Conservation (phyloP, 1,140 invertebrate genomes). For the Lucilia cuprina region DNA sequence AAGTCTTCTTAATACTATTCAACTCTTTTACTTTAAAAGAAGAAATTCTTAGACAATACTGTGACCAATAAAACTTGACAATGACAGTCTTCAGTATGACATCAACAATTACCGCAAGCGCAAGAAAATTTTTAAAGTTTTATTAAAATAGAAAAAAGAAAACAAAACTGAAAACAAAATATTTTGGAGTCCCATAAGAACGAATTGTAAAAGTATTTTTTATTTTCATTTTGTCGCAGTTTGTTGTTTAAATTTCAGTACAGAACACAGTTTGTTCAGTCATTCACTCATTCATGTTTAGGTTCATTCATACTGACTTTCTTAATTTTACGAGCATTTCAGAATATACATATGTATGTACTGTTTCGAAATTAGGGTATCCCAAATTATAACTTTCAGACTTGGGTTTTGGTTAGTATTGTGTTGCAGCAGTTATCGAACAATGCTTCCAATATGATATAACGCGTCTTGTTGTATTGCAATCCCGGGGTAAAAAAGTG, state of each 20-base stretch:
- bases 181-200: background rate
- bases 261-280: background rate
- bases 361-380: background rate
- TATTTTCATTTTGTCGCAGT: background rate
- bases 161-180: background rate
- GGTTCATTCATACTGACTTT: background rate
- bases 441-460: too few species aligned
- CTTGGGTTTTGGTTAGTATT: too few species aligned
- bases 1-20: background rate
- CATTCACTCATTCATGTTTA: background rate
- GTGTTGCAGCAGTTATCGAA: too few species aligned
- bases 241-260: background rate
- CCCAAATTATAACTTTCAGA: too few species aligned
- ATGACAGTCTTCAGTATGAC: slow-evolving; percentile 1
- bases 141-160: background rate
- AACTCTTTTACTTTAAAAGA: background rate
- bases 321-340: background rate
- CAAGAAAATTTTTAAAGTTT: background rate
- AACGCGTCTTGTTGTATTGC: too few species aligned
- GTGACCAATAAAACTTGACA: background rate
- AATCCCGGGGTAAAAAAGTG: too few species aligned
- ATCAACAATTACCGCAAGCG: slow-evolving; percentile 13
- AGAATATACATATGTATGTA: background rate
- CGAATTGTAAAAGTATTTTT: background rate
- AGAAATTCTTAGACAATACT: background rate